Percentiles rank a stretch among this genome's conserved stretches.
Evolutionary conservation across 2,113 vertebrate genomes (phyloP).

Genomic region (Callipepla squamata): DNA sequence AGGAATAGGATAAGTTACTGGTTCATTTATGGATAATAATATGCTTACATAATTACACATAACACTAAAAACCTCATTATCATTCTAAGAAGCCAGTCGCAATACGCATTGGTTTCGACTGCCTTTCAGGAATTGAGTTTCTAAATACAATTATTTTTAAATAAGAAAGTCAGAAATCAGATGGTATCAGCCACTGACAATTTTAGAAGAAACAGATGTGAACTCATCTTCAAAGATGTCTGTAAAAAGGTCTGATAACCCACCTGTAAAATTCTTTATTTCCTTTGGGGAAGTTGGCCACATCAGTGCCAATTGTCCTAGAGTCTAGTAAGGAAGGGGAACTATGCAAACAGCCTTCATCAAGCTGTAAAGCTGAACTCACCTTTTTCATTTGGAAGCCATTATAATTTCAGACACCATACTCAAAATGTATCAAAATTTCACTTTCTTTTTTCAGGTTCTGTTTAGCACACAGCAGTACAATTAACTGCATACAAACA

Average conservation of each 20-base stretch:
- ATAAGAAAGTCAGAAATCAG: slow-evolving; percentile 2
- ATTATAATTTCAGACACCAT: neutral
- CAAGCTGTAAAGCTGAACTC: neutral
- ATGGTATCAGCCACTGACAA: neutral
- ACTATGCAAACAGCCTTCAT: neutral
- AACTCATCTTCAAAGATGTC: neutral
- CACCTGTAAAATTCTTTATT: neutral
- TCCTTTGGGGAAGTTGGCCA: neutral
- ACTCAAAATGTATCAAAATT: neutral
- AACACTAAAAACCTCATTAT: slow-evolving; percentile 39
- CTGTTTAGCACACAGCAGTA: neutral
- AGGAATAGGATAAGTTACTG: neutral
- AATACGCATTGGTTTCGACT: neutral
- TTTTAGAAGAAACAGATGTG: neutral
- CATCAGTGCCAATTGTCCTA: neutral
- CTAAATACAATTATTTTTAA: slow-evolving; percentile 14
- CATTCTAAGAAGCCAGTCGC: neutral
- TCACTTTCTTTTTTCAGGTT: neutral
- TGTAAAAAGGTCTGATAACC: neutral
- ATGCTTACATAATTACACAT: slow-evolving; percentile 36
- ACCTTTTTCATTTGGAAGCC: neutral
- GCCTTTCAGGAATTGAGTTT: slow-evolving; percentile 2
- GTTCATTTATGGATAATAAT: slow-evolving; percentile 44
- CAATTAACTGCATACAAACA: neutral
- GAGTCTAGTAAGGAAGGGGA: neutral